Conservation (phyloP, 2,797 vertebrate genomes). For the Apodemus agrarius region DNA sequence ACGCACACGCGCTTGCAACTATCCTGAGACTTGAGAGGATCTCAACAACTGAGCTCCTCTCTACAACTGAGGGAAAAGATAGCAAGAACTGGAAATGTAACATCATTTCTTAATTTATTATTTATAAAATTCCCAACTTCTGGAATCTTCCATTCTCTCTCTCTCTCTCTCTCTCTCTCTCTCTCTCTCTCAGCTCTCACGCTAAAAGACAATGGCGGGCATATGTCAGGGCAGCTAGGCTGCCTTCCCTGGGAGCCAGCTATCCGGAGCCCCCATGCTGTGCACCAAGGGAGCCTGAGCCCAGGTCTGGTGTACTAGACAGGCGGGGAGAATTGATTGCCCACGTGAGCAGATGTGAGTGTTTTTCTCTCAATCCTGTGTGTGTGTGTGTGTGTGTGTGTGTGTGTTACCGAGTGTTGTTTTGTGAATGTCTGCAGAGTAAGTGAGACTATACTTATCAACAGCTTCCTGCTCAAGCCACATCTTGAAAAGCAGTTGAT, state of each 20-base stretch:
- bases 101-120: no score
- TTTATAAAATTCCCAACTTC: neutral
- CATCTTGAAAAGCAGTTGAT: neutral
- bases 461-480: neutral
- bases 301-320: accelerated
- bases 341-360: neutral
- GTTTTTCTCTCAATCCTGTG: neutral
- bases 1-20: no score
- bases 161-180: neutral
- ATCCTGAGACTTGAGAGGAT: neutral
- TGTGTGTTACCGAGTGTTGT: neutral
- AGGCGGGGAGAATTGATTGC: neutral
- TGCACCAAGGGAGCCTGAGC: neutral
- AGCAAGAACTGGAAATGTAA: neutral
- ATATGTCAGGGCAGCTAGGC: accelerated
- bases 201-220: accelerated
- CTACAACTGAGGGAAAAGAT: neutral
- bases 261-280: accelerated
- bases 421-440: neutral
- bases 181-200: neutral
- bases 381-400: neutral
- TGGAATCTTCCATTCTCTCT: accelerated
- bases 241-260: neutral
- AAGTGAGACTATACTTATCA: neutral
- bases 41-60: no score